phyloP scores from a whole-genome alignment of 2,113 vertebrate genomes.

The Limnothrissa miodon region DNA sequence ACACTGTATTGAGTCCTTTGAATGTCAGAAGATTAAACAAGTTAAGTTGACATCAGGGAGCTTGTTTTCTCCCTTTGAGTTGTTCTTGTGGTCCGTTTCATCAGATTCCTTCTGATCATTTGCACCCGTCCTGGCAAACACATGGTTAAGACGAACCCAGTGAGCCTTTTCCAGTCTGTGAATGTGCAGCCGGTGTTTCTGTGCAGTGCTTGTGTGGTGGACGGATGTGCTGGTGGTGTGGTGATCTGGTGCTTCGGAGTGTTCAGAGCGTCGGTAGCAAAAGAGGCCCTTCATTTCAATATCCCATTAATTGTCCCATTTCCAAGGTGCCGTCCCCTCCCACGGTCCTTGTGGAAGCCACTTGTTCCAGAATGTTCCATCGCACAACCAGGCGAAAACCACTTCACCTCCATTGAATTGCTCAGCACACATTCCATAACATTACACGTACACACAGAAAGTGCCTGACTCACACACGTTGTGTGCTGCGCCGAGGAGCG shows the following conservation, averaged over 20 bases:
- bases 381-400: slow-evolving; percentile 20
- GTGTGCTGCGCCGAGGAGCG: not conserved
- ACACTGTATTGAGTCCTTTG: not conserved
- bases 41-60: not conserved
- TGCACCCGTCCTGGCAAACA: not conserved
- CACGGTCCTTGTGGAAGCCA: slow-evolving; percentile 44
- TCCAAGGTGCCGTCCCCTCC: slow-evolving; percentile 50
- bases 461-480: not conserved
- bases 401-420: slow-evolving; percentile 11
- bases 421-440: slow-evolving; percentile 30
- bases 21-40: not conserved
- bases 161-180: not conserved
- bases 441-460: not conserved
- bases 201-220: slow-evolving; percentile 20
- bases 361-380: slow-evolving; percentile 39
- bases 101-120: not conserved
- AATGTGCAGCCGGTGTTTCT: not conserved
- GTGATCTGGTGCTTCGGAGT: slow-evolving; percentile 34
- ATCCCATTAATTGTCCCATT: slow-evolving; percentile 61
- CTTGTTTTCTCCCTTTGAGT: not conserved
- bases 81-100: not conserved
- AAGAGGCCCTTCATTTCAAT: slow-evolving; percentile 57
- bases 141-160: too few species aligned
- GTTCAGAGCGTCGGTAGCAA: slow-evolving; percentile 41
- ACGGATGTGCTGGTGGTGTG: slow-evolving; percentile 20